Percentiles rank a stretch among this genome's conserved stretches.
These are phyloP conservation scores for Brachionus plicatilis DNA, from an alignment of 1,140 invertebrate species.

Conservation along the genomic window DNA sequence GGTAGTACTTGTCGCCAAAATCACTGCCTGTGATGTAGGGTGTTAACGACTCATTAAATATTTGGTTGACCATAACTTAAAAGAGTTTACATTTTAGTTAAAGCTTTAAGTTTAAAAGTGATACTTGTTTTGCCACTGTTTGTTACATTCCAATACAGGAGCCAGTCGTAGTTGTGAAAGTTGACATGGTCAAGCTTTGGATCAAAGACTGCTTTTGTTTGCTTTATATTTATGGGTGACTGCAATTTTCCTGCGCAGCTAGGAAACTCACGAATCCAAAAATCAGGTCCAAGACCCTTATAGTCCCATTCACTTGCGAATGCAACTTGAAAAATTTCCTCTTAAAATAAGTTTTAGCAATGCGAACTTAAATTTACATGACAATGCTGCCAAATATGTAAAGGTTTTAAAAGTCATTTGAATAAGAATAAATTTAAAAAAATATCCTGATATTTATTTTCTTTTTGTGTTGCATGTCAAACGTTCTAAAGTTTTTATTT, in stretches of 20 bases:
- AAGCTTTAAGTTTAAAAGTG: not conserved
- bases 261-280: conserved; percentile 44
- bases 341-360: not conserved
- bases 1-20: not conserved
- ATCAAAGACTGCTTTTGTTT: conserved; percentile 42
- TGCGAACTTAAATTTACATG: not conserved
- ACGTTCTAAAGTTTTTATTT: not conserved
- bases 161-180: conserved; percentile 42
- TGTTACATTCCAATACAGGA: conserved; percentile 42
- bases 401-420: not conserved
- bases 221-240: conserved; percentile 40
- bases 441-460: not conserved
- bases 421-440: not conserved
- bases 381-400: not conserved
- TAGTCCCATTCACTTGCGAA: conserved; percentile 22
- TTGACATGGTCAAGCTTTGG: conserved; percentile 42
- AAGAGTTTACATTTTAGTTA: not conserved
- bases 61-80: conserved; percentile 24
- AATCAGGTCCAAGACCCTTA: conserved; percentile 43
- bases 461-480: not conserved
- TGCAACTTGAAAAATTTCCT: not conserved
- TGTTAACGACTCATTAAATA: not conserved
- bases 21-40: conserved; percentile 22
- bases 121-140: conserved; percentile 42
- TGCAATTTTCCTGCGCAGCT: conserved; percentile 20